Evolutionary conservation across 2,113 vertebrate species (phyloP).

Genomic region (Protomyctophum bolini): DNA sequence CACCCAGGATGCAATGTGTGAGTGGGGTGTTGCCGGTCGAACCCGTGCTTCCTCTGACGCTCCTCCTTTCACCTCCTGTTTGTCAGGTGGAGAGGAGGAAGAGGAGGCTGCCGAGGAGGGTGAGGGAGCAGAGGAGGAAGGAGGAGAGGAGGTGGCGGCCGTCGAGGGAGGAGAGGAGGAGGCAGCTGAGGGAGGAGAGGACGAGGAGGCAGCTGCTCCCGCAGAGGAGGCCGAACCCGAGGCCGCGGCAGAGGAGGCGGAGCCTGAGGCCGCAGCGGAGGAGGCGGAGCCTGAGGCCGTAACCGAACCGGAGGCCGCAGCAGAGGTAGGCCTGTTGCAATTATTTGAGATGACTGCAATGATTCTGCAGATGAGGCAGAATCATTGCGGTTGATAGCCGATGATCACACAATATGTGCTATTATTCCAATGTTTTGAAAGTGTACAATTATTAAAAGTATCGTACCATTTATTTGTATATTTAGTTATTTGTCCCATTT

Average conservation of each 20-base stretch:
- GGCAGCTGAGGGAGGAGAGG: not conserved
- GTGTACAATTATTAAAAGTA: too few species aligned
- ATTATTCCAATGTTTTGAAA: too few species aligned
- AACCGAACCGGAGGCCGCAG: not conserved
- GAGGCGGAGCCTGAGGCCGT: not conserved
- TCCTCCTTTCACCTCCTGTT: not conserved
- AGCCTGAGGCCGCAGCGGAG: not conserved
- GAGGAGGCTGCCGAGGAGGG: not conserved
- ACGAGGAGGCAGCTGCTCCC: not conserved
- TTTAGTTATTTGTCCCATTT: too few species aligned
- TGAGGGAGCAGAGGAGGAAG: slow-evolving; percentile 1
- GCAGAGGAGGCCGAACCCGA: not conserved
- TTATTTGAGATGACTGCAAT: too few species aligned
- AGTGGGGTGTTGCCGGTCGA: not conserved
- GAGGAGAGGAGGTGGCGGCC: slow-evolving; percentile 14
- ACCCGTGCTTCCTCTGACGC: not conserved
- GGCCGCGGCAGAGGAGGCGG: not conserved
- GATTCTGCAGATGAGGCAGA: too few species aligned
- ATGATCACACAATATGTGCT: too few species aligned
- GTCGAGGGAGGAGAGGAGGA: slow-evolving; percentile 10
- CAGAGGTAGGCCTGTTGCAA: not conserved
- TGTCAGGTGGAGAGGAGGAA: slow-evolving; percentile 47
- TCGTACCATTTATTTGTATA: too few species aligned
- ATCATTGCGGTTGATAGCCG: too few species aligned
- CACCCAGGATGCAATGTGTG: not conserved